Evolutionary conservation across 2,113 vertebrate genomes (phyloP).

Genomic region (Propithecus coquereli): DNA sequence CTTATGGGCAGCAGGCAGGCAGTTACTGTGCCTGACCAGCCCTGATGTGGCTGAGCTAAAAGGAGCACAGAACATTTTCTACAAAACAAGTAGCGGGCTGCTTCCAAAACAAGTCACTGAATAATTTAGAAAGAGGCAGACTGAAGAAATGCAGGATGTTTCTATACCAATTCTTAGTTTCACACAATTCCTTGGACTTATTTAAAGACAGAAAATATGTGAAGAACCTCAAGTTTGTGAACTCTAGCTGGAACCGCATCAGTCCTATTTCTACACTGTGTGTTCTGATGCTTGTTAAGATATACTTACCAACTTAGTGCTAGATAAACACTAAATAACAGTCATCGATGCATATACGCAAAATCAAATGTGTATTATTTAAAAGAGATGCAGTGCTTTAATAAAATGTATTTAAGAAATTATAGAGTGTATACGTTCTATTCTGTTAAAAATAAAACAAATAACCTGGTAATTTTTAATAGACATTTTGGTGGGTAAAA

Average conservation of each 20-base stretch:
- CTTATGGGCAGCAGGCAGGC: background rate
- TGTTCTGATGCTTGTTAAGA: background rate
- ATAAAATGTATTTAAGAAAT: background rate
- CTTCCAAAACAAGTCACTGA: background rate
- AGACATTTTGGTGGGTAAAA: constrained; percentile 50
- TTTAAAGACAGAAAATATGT: constrained; percentile 11
- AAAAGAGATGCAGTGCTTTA: background rate
- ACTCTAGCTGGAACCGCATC: constrained; percentile 17
- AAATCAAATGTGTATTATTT: background rate
- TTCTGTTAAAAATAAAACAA: constrained; percentile 2
- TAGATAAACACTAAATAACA: background rate
- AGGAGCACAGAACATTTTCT: background rate
- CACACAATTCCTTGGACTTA: background rate
- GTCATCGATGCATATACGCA: background rate
- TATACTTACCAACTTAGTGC: background rate
- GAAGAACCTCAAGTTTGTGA: background rate
- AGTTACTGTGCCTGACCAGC: background rate
- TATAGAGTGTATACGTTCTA: background rate
- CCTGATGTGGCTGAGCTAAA: background rate
- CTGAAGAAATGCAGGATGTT: background rate
- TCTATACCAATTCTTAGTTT: background rate
- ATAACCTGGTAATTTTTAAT: background rate
- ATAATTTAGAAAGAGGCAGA: constrained; percentile 18
- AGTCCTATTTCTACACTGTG: background rate
- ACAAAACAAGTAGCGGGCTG: background rate